Evolutionary conservation across 2,797 vertebrate species (phyloP).

Genomic region (Dromococcyx pavoninus): DNA sequence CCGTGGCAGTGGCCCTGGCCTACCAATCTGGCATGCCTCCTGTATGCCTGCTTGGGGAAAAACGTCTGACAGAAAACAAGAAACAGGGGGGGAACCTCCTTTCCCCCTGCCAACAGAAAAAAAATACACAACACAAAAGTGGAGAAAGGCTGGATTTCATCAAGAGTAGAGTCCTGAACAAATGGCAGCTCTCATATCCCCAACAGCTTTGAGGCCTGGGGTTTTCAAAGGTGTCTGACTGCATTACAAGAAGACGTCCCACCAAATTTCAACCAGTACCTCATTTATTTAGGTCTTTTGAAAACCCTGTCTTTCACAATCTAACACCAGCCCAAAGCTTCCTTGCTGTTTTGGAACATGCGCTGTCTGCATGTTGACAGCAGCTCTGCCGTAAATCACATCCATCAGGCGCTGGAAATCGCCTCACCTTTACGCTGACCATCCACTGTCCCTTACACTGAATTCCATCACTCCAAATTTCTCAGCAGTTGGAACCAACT

Average conservation of each 20-base stretch:
- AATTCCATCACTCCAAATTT: slow-evolving; percentile 16
- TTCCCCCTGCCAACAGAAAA: not conserved
- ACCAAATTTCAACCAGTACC: slow-evolving; percentile 34
- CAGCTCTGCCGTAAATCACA: slow-evolving; percentile 17
- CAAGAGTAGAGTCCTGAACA: not conserved
- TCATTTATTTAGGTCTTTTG: slow-evolving; percentile 31
- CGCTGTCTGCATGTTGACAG: not conserved
- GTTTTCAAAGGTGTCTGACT: slow-evolving; percentile 17
- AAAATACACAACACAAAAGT: too few species aligned
- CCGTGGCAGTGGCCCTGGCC: not conserved
- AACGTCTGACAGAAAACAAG: slow-evolving; percentile 19
- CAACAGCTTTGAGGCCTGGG: not conserved
- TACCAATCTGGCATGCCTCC: slow-evolving; percentile 3
- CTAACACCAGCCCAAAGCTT: not conserved
- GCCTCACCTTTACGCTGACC: not conserved
- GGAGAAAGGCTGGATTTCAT: not conserved
- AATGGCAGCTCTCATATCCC: not conserved
- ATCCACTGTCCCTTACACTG: not conserved
- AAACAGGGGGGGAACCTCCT: not conserved
- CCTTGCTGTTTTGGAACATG: slow-evolving; percentile 36
- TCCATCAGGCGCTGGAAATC: not conserved
- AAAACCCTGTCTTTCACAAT: slow-evolving; percentile 42
- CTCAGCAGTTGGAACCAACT: slow-evolving; percentile 19
- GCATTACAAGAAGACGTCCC: not conserved
- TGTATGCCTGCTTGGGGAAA: not conserved